phyloP scores from a whole-genome alignment of 2,888 invertebrate genomes.

The Cyaniris semiargus region DNA sequence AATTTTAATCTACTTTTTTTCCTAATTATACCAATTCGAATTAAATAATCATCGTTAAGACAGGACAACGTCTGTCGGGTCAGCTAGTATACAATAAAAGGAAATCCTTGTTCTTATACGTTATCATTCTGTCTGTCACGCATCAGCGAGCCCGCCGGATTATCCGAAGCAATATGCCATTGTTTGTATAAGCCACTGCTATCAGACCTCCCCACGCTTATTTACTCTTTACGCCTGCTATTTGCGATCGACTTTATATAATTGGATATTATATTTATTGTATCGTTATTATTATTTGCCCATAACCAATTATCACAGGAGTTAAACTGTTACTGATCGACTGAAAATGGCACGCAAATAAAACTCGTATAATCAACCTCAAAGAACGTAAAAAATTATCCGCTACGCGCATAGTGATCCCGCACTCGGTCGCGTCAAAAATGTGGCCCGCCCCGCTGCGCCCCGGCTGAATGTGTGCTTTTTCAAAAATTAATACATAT shows the following conservation, averaged over 20 bases:
- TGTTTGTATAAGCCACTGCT: constrained; percentile 58
- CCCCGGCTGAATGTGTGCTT: no score
- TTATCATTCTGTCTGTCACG: constrained; percentile 49
- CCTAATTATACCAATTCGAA: no score
- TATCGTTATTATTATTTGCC: constrained; percentile 23
- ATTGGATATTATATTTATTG: constrained; percentile 29
- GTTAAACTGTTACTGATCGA: not conserved
- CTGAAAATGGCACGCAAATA: not conserved
- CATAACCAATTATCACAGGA: not conserved
- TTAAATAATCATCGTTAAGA: no score
- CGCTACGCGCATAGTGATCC: no score
- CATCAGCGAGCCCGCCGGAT: constrained; percentile 52
- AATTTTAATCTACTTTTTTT: no score
- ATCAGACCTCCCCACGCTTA: constrained; percentile 52
- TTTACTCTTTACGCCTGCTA: constrained; percentile 47
- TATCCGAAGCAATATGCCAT: constrained; percentile 56
- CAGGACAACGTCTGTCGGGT: no score
- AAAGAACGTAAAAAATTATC: no score
- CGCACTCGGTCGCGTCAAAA: no score
- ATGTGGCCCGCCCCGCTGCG: no score
- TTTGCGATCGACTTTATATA: constrained; percentile 30
- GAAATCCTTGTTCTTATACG: constrained; percentile 28
- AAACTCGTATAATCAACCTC: no score
- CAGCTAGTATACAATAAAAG: constrained; percentile 19
- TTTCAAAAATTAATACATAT: no score